Evolutionary conservation across 2,113 vertebrate genomes (phyloP), one percentile per base, ranked within the genome.

Genomic region (Pagrus major): DNA sequence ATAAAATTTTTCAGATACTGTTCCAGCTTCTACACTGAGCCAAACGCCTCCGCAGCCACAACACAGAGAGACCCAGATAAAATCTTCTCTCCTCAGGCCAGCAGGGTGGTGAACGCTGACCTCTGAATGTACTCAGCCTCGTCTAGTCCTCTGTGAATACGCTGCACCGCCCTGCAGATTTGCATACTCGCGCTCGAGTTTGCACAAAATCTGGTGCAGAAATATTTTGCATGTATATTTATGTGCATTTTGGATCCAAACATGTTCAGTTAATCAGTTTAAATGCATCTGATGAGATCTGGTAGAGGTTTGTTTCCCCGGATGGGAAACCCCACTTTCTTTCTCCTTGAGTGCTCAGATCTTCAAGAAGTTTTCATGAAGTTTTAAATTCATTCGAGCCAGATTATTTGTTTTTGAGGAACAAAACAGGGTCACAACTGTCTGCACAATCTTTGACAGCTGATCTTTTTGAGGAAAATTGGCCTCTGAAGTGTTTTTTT

Each of bases 281-380:
- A 64, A 67, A 63, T 56, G 46, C 1, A 4, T 33, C 71, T 70
- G 70, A 65, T 37, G 76, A 71, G 71, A 65, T 76, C 71, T 59
- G 56, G 41, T 0, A 15, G 9, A 31, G 21, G 64, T n/a, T 58
- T 25, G 52, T 23, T 1, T 54, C 46, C 54, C 59, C 25, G 65
- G 59, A 67, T 37, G 42, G 58, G 39, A 79, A 66, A 21, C 58
- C 14, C 7, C n/a, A n/a, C n/a, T n/a, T n/a, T n/a, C n/a, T n/a
- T n/a, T n/a, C n/a, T n/a, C n/a, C n/a, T n/a, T n/a, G 18, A 47
- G n/a, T 12, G 4, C 39, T 3, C 47, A 4, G 39, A 80, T 33
- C 11, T 35, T 16, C 9, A 9, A 9, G 6, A 37, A 37, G 35
- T 37, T 8, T 37, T 37, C 35, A 37, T 7, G 35, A 37, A 37